These are phyloP conservation scores for Salminus brasiliensis DNA, from an alignment of 2,113 vertebrate genomes.

Conservation along the genomic window DNA sequence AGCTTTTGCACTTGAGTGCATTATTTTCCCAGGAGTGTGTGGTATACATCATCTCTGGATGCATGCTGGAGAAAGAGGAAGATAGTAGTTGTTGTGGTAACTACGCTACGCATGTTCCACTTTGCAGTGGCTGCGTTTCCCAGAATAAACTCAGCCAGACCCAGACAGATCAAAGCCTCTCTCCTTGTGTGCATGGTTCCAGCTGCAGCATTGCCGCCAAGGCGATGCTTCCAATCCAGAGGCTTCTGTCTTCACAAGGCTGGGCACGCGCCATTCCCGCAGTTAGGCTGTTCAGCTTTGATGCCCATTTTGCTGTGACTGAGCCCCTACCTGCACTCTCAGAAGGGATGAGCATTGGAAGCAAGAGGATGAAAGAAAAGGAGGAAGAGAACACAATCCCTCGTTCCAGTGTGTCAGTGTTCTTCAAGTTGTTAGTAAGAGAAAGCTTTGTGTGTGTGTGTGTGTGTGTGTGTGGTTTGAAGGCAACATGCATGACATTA, in stretches of 20 bases:
- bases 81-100: too few relatives aligned
- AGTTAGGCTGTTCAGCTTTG: neutral
- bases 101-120: constrained; percentile 20
- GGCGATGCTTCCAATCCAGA: constrained; percentile 1
- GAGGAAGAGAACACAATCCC: neutral
- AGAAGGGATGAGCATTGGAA: constrained; percentile 13
- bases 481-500: neutral
- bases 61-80: too few relatives aligned
- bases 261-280: constrained; percentile 10
- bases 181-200: neutral
- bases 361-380: neutral
- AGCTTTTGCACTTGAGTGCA: too few relatives aligned
- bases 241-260: constrained; percentile 27
- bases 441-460: too few relatives aligned
- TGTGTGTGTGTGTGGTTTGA: neutral
- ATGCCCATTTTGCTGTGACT: constrained; percentile 34
- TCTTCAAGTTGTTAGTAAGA: neutral
- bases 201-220: neutral
- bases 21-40: too few relatives aligned
- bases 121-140: constrained; percentile 15
- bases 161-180: constrained; percentile 23
- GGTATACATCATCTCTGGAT: too few relatives aligned
- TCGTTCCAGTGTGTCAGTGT: neutral
- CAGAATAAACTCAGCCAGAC: neutral
- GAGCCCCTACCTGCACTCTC: constrained; percentile 23